Evolutionary conservation across 2,797 vertebrate genomes (phyloP).

Genomic region (Psittacula echo): DNA sequence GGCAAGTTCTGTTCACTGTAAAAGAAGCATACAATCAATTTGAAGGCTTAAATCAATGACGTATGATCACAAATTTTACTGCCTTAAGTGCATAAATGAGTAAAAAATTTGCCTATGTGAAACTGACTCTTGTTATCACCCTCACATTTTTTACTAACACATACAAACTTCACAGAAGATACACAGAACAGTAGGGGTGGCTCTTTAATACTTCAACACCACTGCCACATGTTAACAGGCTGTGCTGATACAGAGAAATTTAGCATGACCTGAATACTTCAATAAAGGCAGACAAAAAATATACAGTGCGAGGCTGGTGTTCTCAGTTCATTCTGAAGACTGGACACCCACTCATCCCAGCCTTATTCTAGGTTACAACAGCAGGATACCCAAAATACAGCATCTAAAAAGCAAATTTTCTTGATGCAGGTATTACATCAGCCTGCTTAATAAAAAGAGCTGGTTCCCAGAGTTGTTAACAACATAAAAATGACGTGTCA

Average conservation of each 20-base stretch:
- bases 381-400: neutral
- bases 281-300: neutral
- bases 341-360: neutral
- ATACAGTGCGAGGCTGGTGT: neutral
- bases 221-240: neutral
- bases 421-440: neutral
- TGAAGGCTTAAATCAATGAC: neutral
- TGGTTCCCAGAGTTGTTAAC: neutral
- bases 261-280: neutral
- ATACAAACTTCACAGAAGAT: neutral
- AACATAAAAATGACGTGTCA: neutral
- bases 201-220: neutral
- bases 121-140: neutral
- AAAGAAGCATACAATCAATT: neutral
- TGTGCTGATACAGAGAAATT: neutral
- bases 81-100: neutral
- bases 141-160: neutral
- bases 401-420: neutral
- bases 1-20: conserved; percentile 73
- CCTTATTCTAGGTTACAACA: neutral
- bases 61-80: neutral
- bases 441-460: neutral
- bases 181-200: neutral
- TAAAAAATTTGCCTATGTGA: neutral
- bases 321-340: neutral